A percentile compares a stretch with the other conserved stretches of the same genome.
Conservation (phyloP, 1,140 invertebrate genomes). For the Pteromalus puparum region DNA sequence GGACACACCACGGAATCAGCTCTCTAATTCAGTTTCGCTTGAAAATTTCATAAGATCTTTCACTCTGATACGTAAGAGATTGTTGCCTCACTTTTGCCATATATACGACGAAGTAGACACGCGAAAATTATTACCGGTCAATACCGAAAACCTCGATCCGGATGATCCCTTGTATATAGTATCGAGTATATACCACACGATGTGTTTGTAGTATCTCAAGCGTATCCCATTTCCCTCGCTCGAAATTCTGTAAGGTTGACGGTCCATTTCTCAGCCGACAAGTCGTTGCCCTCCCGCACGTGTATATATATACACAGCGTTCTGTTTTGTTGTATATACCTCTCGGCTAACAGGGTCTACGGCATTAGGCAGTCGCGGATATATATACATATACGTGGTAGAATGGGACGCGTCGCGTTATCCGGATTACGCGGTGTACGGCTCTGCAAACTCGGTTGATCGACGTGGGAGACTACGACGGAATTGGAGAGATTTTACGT, state of each 20-base stretch:
- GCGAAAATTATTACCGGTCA: too few relatives aligned
- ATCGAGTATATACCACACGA: not conserved
- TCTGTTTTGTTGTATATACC: too few relatives aligned
- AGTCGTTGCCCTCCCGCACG: not conserved
- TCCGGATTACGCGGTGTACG: not conserved
- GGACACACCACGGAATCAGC: too few relatives aligned
- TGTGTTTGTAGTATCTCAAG: not conserved
- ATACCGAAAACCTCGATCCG: not conserved
- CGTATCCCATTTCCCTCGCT: not conserved
- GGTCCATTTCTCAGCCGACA: not conserved
- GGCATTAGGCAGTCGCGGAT: too few relatives aligned
- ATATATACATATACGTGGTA: too few relatives aligned
- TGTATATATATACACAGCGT: not conserved
- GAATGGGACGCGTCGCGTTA: not conserved
- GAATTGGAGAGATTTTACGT: constrained; percentile 1
- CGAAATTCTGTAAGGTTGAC: not conserved
- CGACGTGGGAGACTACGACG: not conserved
- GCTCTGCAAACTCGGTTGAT: not conserved
- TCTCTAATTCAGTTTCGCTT: not conserved
- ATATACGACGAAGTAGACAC: too few relatives aligned
- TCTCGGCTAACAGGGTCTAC: too few relatives aligned
- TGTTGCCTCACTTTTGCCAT: too few relatives aligned
- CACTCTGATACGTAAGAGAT: too few relatives aligned
- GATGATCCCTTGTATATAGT: not conserved
- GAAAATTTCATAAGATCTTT: not conserved